phyloP scores from a whole-genome alignment of 2,113 vertebrate species.

The Numida meleagris region DNA sequence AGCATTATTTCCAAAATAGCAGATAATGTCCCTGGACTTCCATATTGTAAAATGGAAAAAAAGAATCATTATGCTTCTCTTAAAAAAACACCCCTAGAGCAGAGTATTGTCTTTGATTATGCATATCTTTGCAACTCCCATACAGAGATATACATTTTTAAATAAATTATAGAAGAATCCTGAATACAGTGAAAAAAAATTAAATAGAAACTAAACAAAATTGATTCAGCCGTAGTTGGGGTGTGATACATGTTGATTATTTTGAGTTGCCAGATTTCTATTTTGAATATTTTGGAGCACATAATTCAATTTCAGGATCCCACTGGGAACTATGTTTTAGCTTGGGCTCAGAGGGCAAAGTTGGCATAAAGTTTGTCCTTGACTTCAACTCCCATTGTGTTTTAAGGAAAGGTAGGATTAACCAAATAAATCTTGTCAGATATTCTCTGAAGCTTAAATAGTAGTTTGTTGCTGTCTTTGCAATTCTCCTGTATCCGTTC shows the following conservation, averaged over 20 bases:
- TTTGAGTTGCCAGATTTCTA: not conserved
- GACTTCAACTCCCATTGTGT: not conserved
- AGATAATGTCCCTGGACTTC: not conserved
- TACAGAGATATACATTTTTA: not conserved
- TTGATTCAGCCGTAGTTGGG: not conserved
- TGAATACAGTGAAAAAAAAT: not conserved
- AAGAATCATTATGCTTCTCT: not conserved
- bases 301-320: not conserved
- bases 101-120: not conserved
- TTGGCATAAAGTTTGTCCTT: not conserved
- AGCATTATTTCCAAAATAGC: not conserved
- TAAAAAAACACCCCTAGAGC: not conserved
- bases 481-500: not conserved
- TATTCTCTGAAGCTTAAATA: not conserved
- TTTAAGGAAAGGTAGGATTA: not conserved
- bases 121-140: not conserved
- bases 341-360: not conserved
- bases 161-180: not conserved
- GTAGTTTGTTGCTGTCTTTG: not conserved
- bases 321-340: not conserved
- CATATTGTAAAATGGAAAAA: not conserved
- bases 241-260: not conserved
- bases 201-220: not conserved
- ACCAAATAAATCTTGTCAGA: not conserved
- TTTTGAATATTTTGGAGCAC: not conserved